phyloP scores from a whole-genome alignment of 2,888 invertebrate genomes.

The Ectobius pallidus region DNA sequence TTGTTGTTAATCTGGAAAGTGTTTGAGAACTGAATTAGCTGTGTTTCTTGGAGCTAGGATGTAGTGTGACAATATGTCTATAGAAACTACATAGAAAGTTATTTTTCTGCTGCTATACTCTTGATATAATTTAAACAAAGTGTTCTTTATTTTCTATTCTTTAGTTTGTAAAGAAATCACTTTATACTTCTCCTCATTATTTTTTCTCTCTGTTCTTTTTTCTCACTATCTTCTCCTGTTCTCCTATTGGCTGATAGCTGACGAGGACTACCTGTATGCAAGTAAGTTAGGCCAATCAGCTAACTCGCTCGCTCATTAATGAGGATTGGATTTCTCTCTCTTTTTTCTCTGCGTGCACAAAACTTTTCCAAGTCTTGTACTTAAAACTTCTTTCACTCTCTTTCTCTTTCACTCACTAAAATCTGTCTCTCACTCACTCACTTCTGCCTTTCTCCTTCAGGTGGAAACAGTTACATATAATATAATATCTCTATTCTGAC shows the following conservation, averaged over 20 bases:
- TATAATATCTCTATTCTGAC: not conserved
- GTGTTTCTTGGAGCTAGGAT: slow-evolving; percentile 18
- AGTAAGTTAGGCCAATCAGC: slow-evolving; percentile 60
- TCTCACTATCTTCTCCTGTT: slow-evolving; percentile 30
- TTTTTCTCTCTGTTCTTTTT: slow-evolving; percentile 37
- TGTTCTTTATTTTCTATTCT: slow-evolving; percentile 15
- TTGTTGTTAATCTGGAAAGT: slow-evolving; percentile 6
- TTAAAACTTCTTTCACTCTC: slow-evolving; percentile 20
- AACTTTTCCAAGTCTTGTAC: slow-evolving; percentile 26
- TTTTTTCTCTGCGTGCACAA: slow-evolving; percentile 29
- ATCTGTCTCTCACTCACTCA: slow-evolving; percentile 12
- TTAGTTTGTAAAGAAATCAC: slow-evolving; percentile 20
- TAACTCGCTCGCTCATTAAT: slow-evolving; percentile 21
- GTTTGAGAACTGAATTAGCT: not conserved
- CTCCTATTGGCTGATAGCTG: slow-evolving; percentile 40
- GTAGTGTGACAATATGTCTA: slow-evolving; percentile 15
- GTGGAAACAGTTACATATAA: not conserved
- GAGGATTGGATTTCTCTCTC: slow-evolving; percentile 6
- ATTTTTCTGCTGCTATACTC: slow-evolving; percentile 5
- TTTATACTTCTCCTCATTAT: slow-evolving; percentile 19
- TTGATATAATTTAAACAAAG: not conserved
- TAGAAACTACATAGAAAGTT: not conserved
- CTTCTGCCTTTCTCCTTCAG: not conserved
- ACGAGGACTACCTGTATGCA: slow-evolving; percentile 66
- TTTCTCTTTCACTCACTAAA: slow-evolving; percentile 14